Conservation (phyloP, 35 echinoderm and acorn worm species). For the Apostichopus parvimensis region DNA sequence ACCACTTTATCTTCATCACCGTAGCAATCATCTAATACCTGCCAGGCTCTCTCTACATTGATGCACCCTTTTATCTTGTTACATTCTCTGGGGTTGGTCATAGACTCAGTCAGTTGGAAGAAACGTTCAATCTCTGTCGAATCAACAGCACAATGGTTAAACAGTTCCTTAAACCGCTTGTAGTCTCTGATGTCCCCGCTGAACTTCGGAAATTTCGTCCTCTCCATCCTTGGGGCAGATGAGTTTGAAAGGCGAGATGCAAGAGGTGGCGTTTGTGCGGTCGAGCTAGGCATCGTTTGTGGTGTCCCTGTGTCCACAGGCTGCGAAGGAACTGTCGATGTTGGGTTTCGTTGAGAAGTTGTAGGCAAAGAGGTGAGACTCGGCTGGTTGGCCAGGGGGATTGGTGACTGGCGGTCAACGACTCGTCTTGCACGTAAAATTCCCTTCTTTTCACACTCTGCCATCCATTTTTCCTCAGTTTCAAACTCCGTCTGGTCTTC, state of each 20-base stretch:
- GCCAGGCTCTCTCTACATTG: slow-evolving; percentile 59
- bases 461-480: slow-evolving; percentile 44
- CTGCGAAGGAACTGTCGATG: slow-evolving; percentile 8
- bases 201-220: slow-evolving; percentile 77
- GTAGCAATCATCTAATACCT: slow-evolving; percentile 69
- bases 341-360: neutral
- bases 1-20: slow-evolving; percentile 64
- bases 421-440: slow-evolving; percentile 33
- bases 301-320: slow-evolving; percentile 40
- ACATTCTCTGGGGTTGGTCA: slow-evolving; percentile 59
- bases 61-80: slow-evolving; percentile 65
- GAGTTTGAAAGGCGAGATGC: neutral
- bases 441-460: slow-evolving; percentile 57
- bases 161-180: slow-evolving; percentile 59
- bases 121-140: slow-evolving; percentile 72
- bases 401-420: slow-evolving; percentile 23
- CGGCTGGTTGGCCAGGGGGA: neutral
- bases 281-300: neutral
- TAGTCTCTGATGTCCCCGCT: slow-evolving; percentile 68
- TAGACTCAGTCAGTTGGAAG: slow-evolving; percentile 73
- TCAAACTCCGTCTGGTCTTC: slow-evolving; percentile 51
- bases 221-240: slow-evolving; percentile 61
- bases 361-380: neutral
- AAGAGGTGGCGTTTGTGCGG: neutral
- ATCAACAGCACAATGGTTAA: slow-evolving; percentile 51